Evolutionary conservation across 2,888 invertebrate genomes (phyloP), one percentile per base, ranked within the genome.

Genomic region (Nemoura dubitans): DNA sequence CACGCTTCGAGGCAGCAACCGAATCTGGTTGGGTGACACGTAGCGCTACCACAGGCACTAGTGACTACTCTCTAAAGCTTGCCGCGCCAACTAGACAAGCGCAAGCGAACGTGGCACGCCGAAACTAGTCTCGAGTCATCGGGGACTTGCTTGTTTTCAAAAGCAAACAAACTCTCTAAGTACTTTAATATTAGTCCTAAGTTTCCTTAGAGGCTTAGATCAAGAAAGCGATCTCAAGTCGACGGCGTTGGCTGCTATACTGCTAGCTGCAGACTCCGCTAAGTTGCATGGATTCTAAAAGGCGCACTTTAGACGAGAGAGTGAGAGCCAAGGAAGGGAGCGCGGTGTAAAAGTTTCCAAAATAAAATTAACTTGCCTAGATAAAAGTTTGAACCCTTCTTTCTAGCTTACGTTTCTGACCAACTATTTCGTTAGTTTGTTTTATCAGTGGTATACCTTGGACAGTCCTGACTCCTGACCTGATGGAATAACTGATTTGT

Each of bases 101-200:
- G 36, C n/a, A n/a, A 36, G 21, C 59, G 59, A 59, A 21, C 10
- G 59, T 16, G 59, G 59, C 59, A 21, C 21, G 59, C 59, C 59
- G 59, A 59, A 59, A 59, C 59, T 59, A 59, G 59, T 21, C 59
- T 59, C 10, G 59, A 59, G 59, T 21, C 59, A 59, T 59, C 59
- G 59, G 59, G 59, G 59, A 59, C 59, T 59, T 59, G 59, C 59
- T 59, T 59, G 59, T 59, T 59, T 59, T 59, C 59, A 59, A 59
- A 59, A 59, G 59, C 59, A 59, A 59, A 59, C 59, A 59, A 59
- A 59, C 59, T 59, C 59, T 59, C 59, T 59, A 59, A 59, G 59
- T 59, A 59, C 59, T 59, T 59, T 59, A 59, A 59, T 59, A 59
- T 59, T 59, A 59, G 59, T 14, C 59, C 59, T 59, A 59, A 59